These are phyloP conservation scores for Muschampia staudingeri DNA, from an alignment of 2,888 invertebrate genomes.

Conservation along the genomic window DNA sequence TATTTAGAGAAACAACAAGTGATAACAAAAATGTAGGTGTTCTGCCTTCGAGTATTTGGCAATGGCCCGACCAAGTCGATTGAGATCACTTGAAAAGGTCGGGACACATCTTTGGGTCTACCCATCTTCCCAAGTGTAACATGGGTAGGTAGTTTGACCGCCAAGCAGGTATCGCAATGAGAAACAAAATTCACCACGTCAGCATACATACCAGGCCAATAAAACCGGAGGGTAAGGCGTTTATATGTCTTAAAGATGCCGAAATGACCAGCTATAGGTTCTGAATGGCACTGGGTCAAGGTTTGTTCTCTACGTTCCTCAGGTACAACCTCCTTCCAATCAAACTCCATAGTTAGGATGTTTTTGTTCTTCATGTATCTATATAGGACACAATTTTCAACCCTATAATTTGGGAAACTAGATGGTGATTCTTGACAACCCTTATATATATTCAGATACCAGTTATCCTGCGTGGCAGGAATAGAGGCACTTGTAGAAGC, in stretches of 20 bases:
- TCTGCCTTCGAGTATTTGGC: slow-evolving; percentile 54
- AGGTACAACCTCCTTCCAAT: slow-evolving; percentile 68
- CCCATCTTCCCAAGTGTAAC: slow-evolving; percentile 58
- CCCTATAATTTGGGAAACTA: slow-evolving; percentile 59
- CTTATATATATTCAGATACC: slow-evolving; percentile 62
- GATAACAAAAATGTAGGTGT: slow-evolving; percentile 56
- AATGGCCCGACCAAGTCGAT: slow-evolving; percentile 62
- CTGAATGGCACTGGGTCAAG: slow-evolving; percentile 60
- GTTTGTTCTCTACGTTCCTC: slow-evolving; percentile 34
- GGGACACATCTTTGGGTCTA: slow-evolving; percentile 53
- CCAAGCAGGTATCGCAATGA: slow-evolving; percentile 46
- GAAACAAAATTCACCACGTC: slow-evolving; percentile 61
- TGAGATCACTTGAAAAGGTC: slow-evolving; percentile 59
- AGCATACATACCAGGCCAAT: slow-evolving; percentile 62
- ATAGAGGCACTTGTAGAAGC: background rate
- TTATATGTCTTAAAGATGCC: slow-evolving; percentile 68
- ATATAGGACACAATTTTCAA: slow-evolving; percentile 58
- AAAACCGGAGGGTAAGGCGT: slow-evolving; percentile 56
- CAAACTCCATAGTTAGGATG: slow-evolving; percentile 60
- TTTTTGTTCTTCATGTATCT: slow-evolving; percentile 52
- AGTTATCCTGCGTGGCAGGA: slow-evolving; percentile 39
- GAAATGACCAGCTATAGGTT: slow-evolving; percentile 63
- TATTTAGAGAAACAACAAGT: slow-evolving; percentile 65
- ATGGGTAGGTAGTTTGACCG: slow-evolving; percentile 53
- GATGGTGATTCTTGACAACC: slow-evolving; percentile 48